A percentile compares a stretch with the other conserved stretches of the same genome.
These are phyloP conservation scores for Cenopis cana DNA, from an alignment of 2,888 invertebrate genomes.

Conservation along the genomic window DNA sequence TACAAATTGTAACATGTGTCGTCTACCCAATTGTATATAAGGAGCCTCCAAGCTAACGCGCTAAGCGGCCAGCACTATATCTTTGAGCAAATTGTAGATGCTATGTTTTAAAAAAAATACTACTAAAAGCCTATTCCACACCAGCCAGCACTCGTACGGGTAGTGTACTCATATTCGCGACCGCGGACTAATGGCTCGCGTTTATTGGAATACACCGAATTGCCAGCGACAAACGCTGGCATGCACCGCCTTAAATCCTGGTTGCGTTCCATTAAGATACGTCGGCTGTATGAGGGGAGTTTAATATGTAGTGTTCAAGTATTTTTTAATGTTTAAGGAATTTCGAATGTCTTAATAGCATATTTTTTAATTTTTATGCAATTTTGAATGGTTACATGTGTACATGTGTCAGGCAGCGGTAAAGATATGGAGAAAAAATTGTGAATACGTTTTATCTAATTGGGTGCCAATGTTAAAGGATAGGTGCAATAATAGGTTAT, in stretches of 20 bases:
- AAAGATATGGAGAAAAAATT: background rate
- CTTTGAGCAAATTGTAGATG: background rate
- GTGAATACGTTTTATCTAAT: background rate
- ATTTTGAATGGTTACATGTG: too few species aligned
- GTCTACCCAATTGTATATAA: too few species aligned
- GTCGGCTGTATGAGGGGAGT: slow-evolving; percentile 21
- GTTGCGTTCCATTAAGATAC: slow-evolving; percentile 32
- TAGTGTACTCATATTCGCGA: slow-evolving; percentile 68
- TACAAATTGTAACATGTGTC: too few species aligned
- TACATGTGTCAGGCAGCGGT: too few species aligned
- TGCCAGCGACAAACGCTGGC: slow-evolving; percentile 58
- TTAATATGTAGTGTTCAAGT: slow-evolving; percentile 8
- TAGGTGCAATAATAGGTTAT: too few species aligned
- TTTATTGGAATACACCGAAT: slow-evolving; percentile 81
- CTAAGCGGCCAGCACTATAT: background rate
- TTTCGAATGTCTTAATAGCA: background rate
- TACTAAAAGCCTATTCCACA: slow-evolving; percentile 55
- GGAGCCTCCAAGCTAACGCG: background rate
- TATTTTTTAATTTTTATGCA: too few species aligned
- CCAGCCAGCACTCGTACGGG: slow-evolving; percentile 55
- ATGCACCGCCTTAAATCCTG: slow-evolving; percentile 41
- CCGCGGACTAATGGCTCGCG: slow-evolving; percentile 73
- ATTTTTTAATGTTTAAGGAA: background rate
- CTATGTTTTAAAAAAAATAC: background rate
- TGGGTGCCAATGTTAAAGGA: background rate